Conservation (phyloP, 2,888 invertebrate genomes). For the Allygus modestus region DNA sequence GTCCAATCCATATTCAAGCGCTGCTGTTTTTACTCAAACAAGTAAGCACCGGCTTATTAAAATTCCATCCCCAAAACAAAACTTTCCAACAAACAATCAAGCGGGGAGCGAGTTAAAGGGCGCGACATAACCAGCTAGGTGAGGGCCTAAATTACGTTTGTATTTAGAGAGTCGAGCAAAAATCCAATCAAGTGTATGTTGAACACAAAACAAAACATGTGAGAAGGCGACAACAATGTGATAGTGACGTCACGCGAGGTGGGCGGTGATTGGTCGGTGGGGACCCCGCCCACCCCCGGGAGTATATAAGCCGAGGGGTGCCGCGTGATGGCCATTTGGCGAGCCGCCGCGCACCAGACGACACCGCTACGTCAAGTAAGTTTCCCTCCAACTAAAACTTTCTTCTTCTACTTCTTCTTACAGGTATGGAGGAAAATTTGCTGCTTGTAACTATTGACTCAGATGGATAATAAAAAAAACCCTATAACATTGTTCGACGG, state of each 20-base stretch:
- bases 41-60: too few relatives aligned
- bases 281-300: background rate
- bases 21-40: too few relatives aligned
- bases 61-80: too few relatives aligned
- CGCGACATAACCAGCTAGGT: background rate
- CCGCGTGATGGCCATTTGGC: conserved; percentile 16
- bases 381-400: background rate
- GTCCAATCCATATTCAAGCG: too few relatives aligned
- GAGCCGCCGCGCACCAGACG: conserved; percentile 9
- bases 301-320: conserved; percentile 14
- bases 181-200: conserved; percentile 51
- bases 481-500: too few relatives aligned
- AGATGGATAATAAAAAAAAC: background rate
- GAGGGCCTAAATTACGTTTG: conserved; percentile 22
- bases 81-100: too few relatives aligned
- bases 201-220: conserved; percentile 50
- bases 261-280: conserved; percentile 18
- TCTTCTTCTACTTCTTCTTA: conserved; percentile 36
- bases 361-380: conserved; percentile 35
- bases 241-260: conserved; percentile 33
- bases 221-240: conserved; percentile 38
- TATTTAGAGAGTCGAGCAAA: conserved; percentile 50
- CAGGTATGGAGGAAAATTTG: conserved; percentile 15
- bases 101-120: background rate
- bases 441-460: background rate